These are phyloP conservation scores for Calidris pugnax DNA, from an alignment of 2,113 vertebrate species.

Conservation along the genomic window DNA sequence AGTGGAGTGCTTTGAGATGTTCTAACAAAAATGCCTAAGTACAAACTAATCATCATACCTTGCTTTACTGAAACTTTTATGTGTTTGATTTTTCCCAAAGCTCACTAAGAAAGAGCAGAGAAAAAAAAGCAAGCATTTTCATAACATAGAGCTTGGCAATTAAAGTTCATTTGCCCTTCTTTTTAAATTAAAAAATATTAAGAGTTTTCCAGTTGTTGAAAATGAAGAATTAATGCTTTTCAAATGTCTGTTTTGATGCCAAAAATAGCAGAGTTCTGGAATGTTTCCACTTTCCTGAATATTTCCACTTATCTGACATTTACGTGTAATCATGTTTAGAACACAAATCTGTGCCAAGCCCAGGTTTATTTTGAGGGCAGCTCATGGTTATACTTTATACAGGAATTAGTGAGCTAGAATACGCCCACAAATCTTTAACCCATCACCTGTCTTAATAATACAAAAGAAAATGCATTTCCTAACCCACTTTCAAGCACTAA, in stretches of 20 bases:
- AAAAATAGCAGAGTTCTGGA: background rate
- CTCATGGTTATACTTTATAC: background rate
- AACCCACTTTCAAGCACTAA: background rate
- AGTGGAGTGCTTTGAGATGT: background rate
- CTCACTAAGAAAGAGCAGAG: background rate
- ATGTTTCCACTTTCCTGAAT: background rate
- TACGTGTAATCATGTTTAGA: background rate
- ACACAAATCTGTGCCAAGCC: background rate
- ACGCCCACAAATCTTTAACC: background rate
- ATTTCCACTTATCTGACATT: background rate
- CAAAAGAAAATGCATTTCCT: background rate
- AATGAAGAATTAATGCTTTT: background rate
- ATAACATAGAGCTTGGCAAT: background rate
- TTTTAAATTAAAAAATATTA: background rate
- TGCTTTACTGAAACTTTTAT: background rate
- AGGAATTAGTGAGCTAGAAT: background rate
- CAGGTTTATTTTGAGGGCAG: conserved; percentile 28
- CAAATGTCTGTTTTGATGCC: background rate
- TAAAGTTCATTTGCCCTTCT: background rate
- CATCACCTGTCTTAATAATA: background rate
- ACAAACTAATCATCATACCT: background rate
- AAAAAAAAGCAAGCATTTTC: background rate
- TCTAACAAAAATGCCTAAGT: background rate
- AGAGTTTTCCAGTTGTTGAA: background rate
- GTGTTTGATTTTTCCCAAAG: background rate